Conservation (phyloP, 1,140 invertebrate species). For the Drosophila varians region DNA sequence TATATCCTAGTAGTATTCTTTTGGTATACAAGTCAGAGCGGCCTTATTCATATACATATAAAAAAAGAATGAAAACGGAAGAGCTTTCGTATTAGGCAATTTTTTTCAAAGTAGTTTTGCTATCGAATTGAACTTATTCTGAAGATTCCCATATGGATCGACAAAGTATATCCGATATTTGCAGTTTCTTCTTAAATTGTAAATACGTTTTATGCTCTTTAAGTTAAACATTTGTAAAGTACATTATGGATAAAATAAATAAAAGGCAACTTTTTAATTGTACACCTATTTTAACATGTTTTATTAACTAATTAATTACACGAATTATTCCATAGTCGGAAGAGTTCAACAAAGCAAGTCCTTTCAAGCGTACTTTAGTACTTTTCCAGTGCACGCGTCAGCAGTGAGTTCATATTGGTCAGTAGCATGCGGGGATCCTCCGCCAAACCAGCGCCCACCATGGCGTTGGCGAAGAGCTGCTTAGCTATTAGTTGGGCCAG, state of each 20-base stretch:
- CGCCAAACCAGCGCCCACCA: constrained; percentile 97
- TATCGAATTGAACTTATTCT: too few relatives aligned
- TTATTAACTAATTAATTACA: constrained; percentile 14
- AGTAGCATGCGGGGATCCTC: constrained; percentile 95
- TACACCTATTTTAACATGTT: constrained; percentile 13
- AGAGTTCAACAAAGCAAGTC: constrained; percentile 3
- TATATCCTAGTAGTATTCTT: too few relatives aligned
- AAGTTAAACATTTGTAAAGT: too few relatives aligned
- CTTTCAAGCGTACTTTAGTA: constrained; percentile 84
- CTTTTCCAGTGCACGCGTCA: constrained; percentile 93
- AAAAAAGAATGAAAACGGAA: too few relatives aligned
- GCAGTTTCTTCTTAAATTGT: too few relatives aligned
- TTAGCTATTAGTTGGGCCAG: constrained; percentile 93
- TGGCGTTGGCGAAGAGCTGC: constrained; percentile 97
- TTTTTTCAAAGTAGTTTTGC: too few relatives aligned
- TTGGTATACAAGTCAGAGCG: too few relatives aligned
- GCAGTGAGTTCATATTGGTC: constrained; percentile 93
- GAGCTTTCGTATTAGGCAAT: too few relatives aligned
- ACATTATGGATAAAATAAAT: neutral
- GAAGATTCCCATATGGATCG: too few relatives aligned
- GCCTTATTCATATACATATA: too few relatives aligned
- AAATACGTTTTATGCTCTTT: too few relatives aligned
- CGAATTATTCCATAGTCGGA: constrained; percentile 4
- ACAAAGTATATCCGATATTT: too few relatives aligned
- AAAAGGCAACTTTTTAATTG: neutral